Percentiles rank a stretch among this genome's conserved stretches.
Conservation (phyloP, 2,113 vertebrate genomes). For the Puma concolor region DNA sequence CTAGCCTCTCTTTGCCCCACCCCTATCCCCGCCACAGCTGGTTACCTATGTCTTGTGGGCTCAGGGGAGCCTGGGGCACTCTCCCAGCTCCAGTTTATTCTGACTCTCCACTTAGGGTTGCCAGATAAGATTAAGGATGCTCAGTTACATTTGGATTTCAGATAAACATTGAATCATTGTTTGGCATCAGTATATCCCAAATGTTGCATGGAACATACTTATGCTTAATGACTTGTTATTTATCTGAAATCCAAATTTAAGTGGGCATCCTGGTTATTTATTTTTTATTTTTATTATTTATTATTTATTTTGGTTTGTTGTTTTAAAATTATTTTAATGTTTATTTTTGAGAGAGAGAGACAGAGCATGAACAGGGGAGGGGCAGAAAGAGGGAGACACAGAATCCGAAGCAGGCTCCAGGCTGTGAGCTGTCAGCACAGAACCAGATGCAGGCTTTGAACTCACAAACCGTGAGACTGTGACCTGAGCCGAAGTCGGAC, state of each 20-base stretch:
- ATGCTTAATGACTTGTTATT: neutral
- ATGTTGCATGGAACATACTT: neutral
- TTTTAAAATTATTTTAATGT: too few species aligned
- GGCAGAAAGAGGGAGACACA: too few species aligned
- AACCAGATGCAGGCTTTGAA: too few species aligned
- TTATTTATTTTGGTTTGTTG: neutral
- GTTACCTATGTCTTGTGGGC: neutral
- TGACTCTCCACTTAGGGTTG: neutral
- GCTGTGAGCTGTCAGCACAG: too few species aligned
- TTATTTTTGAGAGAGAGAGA: too few species aligned
- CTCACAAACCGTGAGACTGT: too few species aligned
- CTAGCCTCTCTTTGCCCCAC: neutral
- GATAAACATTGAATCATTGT: neutral
- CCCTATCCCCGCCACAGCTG: neutral
- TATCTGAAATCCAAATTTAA: neutral
- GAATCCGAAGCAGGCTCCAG: too few species aligned
- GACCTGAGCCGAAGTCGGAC: too few species aligned
- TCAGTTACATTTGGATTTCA: neutral
- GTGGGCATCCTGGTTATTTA: neutral
- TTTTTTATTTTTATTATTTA: neutral
- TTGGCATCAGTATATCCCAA: neutral
- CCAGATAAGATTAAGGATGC: neutral
- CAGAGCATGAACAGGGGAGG: too few species aligned
- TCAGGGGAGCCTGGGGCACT: neutral
- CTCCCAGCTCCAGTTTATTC: neutral